These are phyloP conservation scores for Acanthaster planci DNA, from an alignment of 35 echinoderm and acorn worm genomes.

Conservation along the genomic window DNA sequence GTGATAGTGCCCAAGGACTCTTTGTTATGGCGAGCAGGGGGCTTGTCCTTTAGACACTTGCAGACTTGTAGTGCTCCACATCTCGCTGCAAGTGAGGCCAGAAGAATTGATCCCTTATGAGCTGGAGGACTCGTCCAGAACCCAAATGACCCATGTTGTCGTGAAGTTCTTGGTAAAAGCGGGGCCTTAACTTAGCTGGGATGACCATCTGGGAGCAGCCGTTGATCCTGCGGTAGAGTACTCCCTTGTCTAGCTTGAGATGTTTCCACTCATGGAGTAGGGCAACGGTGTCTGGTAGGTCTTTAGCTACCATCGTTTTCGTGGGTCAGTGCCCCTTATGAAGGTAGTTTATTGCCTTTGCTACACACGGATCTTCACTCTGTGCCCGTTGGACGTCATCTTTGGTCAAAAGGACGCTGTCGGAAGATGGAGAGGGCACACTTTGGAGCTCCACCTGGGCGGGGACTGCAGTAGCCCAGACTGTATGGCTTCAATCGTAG, in stretches of 20 bases:
- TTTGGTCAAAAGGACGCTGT: too few species aligned
- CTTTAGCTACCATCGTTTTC: background rate
- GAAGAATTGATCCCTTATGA: slow-evolving; percentile 17
- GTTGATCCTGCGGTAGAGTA: slow-evolving; percentile 36
- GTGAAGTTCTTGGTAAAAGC: slow-evolving; percentile 48
- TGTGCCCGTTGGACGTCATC: background rate
- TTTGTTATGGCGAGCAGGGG: background rate
- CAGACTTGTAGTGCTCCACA: slow-evolving; percentile 28
- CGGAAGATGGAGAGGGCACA: background rate
- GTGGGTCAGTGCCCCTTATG: background rate
- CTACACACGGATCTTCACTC: slow-evolving; percentile 14
- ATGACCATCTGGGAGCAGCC: slow-evolving; percentile 46
- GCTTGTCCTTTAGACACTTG: slow-evolving; percentile 40
- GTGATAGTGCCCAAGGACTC: slow-evolving; percentile 33
- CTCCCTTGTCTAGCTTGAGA: slow-evolving; percentile 43
- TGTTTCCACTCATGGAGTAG: slow-evolving; percentile 55
- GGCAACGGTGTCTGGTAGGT: background rate
- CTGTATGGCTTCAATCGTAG: background rate
- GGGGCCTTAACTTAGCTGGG: background rate
- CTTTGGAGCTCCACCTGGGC: background rate
- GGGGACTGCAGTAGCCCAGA: background rate
- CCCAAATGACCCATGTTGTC: slow-evolving; percentile 67
- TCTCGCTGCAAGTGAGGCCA: background rate
- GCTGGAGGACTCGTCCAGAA: slow-evolving; percentile 23
- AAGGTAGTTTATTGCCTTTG: background rate